Evolutionary conservation across 2,113 vertebrate species (phyloP).

Genomic region (Myrmecophaga tridactyla): DNA sequence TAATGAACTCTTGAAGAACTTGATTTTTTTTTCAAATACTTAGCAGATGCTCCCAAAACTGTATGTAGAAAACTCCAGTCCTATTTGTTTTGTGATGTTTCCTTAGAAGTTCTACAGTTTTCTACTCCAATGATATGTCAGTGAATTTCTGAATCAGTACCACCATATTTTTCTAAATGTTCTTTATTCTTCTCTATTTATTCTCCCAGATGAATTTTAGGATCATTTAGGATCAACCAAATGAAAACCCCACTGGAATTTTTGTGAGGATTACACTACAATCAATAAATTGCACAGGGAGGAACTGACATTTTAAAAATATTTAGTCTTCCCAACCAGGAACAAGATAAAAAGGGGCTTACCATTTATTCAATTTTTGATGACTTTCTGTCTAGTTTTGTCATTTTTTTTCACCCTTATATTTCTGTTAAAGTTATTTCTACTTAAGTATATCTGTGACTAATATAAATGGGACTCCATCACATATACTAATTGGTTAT

Average conservation of each 20-base stretch:
- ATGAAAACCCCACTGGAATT: neutral
- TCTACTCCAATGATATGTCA: neutral
- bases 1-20: neutral
- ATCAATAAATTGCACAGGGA: neutral
- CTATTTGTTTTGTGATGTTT: neutral
- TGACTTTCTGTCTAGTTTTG: neutral
- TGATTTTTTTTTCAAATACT: neutral
- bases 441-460: neutral
- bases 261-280: neutral
- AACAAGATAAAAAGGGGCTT: neutral
- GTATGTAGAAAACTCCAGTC: neutral
- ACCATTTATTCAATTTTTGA: neutral
- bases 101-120: neutral
- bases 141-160: neutral
- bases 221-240: neutral
- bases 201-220: neutral
- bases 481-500: neutral
- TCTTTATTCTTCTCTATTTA: conserved; percentile 19
- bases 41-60: neutral
- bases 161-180: neutral
- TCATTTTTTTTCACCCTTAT: neutral
- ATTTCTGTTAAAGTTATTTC: neutral
- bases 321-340: neutral
- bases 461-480: neutral
- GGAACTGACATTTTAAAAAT: neutral